phyloP scores from a whole-genome alignment of 2,888 invertebrate species.

The Trichogramma evanescens region DNA sequence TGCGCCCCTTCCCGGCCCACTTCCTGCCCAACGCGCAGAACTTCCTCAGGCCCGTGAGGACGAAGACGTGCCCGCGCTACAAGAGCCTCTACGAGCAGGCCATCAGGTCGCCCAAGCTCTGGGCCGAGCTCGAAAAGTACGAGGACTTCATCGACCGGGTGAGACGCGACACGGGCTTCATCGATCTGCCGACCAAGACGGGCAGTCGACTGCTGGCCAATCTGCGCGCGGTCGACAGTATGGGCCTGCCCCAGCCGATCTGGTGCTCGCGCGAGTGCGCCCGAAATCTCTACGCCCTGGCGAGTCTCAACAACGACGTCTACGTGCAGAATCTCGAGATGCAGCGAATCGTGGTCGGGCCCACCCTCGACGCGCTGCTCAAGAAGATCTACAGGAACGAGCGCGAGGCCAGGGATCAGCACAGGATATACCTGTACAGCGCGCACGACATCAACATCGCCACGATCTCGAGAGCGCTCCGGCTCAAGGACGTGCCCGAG shows the following conservation, averaged over 20 bases:
- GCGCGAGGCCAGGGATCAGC: neutral
- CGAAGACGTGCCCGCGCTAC: neutral
- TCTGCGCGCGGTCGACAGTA: no score
- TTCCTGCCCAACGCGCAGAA: conserved; percentile 9
- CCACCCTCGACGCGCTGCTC: conserved; percentile 6
- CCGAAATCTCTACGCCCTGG: conserved; percentile 12
- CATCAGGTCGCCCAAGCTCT: neutral
- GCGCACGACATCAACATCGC: conserved; percentile 9
- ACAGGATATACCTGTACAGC: conserved; percentile 14
- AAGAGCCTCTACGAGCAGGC: neutral
- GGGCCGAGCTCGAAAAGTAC: neutral
- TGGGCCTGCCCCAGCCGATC: conserved; percentile 13
- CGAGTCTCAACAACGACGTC: conserved; percentile 21
- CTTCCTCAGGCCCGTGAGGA: neutral
- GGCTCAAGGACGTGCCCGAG: neutral
- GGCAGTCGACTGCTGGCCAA: no score
- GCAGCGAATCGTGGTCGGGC: conserved; percentile 25
- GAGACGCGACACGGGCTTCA: no score
- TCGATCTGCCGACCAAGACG: no score
- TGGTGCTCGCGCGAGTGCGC: conserved; percentile 26
- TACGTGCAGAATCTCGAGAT: conserved; percentile 20
- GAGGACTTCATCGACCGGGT: no score
- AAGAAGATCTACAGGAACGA: conserved; percentile 5
- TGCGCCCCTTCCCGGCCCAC: conserved; percentile 26
- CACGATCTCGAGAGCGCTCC: neutral